phyloP scores from a whole-genome alignment of 2,888 invertebrate species.

The Apodemia duryi region DNA sequence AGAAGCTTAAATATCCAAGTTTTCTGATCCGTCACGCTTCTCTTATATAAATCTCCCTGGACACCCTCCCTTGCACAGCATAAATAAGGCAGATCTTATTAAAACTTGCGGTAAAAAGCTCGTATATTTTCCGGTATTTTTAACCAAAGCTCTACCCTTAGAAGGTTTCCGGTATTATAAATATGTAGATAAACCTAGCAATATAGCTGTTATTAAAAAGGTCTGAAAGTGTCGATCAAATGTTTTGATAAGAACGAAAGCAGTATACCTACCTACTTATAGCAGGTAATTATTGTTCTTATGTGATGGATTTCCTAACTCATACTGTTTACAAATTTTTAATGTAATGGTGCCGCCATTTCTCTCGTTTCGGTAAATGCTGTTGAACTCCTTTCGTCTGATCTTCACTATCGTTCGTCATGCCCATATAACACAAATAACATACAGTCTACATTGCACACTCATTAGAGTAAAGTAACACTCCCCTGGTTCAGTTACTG shows the following conservation, averaged over 20 bases:
- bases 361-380: slow-evolving; percentile 53
- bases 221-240: too few relatives aligned
- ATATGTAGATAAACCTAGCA: too few relatives aligned
- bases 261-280: too few relatives aligned
- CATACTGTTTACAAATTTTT: not conserved
- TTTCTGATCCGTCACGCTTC: slow-evolving; percentile 71
- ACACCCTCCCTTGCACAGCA: slow-evolving; percentile 64
- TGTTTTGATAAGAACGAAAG: too few relatives aligned
- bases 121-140: slow-evolving; percentile 69
- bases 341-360: slow-evolving; percentile 52
- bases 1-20: slow-evolving; percentile 41
- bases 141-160: slow-evolving; percentile 67
- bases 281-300: too few relatives aligned
- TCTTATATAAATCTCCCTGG: slow-evolving; percentile 60
- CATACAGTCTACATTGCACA: slow-evolving; percentile 31
- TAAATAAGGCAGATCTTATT: slow-evolving; percentile 77
- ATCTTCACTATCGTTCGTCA: slow-evolving; percentile 37
- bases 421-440: slow-evolving; percentile 34
- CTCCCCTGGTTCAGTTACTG: slow-evolving; percentile 30
- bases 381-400: slow-evolving; percentile 53
- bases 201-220: too few relatives aligned
- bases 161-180: slow-evolving; percentile 69
- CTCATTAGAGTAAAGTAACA: slow-evolving; percentile 37
- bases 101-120: slow-evolving; percentile 69
- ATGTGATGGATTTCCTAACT: not conserved